Evolutionary conservation across 2,113 vertebrate species (phyloP).

Genomic region (Myodes glareolus): DNA sequence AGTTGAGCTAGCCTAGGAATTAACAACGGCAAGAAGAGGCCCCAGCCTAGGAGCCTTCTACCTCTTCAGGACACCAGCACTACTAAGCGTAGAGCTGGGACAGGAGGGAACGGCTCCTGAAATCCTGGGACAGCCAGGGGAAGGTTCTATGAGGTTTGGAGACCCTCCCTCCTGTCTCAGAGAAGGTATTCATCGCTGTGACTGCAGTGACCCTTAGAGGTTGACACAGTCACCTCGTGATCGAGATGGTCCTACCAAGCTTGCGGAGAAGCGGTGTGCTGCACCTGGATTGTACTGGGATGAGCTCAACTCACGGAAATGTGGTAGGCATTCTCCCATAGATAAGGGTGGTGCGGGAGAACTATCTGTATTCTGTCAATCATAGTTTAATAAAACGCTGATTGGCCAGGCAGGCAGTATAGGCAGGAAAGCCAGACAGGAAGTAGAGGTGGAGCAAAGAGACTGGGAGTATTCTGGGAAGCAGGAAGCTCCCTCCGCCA

Average conservation of each 20-base stretch:
- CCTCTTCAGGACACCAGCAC: neutral
- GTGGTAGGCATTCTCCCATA: neutral
- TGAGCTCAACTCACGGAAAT: neutral
- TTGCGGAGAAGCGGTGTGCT: neutral
- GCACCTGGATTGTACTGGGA: neutral
- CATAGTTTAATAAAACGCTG: too few species aligned
- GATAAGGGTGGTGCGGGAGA: neutral
- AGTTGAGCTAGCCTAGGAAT: conserved; percentile 25
- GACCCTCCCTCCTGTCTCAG: neutral
- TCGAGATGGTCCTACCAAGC: neutral
- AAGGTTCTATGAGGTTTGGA: neutral
- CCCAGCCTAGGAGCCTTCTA: neutral
- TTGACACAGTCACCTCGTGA: neutral
- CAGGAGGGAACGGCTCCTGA: neutral
- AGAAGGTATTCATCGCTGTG: neutral
- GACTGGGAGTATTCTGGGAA: too few species aligned
- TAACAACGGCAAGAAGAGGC: neutral
- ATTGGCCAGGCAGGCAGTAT: too few species aligned
- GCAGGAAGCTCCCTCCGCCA: too few species aligned
- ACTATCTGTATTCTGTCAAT: too few species aligned
- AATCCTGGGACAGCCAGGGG: neutral
- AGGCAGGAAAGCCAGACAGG: too few species aligned
- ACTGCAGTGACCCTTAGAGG: neutral
- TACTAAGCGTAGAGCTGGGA: neutral
- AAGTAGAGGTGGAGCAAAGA: too few species aligned